Evolutionary conservation across 2,113 vertebrate genomes (phyloP), one percentile per base, ranked within the genome.

Genomic region (Donacobius atricapilla): DNA sequence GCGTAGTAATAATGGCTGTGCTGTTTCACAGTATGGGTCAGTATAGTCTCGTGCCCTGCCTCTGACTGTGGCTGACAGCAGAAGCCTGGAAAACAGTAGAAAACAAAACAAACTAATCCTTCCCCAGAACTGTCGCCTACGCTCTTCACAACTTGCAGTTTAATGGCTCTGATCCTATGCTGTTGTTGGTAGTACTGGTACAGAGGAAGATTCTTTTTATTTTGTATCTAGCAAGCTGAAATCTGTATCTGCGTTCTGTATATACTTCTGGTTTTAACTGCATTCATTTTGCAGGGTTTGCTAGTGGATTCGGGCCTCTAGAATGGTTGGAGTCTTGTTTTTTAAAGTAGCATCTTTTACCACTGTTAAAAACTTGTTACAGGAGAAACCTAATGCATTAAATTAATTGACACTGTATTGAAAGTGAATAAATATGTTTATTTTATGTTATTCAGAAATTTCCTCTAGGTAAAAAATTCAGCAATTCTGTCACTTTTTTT

Each of bases 31-130:
- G 73, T 39, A 42, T 14, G 77, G 48, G 8, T 89, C 8, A 7
- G 8, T 75, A 2, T 39, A 66, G 31, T 51, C 54, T 73, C 11
- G 10, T 92, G 53, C 37, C 37, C 27, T 77, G 51, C 68, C 61
- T 66, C 78, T 92, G 69, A 11, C 64, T 82, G 51, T 66, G 69
- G 10, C 70, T 72, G 63, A 25, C 45, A 83, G 68, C 53, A 80
- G 50, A 83, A 92, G 40, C 65, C 47, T 95, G 78, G 70, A 82
- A 71, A 79, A 76, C 39, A 72, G 24, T 7, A 73, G 87, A 72
- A 58, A 76, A 85, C 70, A 90, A 89, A 94, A 7, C 76, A 77
- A 72, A 35, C 51, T 79, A 90, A 83, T 91, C 57, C 57, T 94
- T 85, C 28, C 27, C 78, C 20, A 57, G 88, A 83, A 69, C 6